Evolutionary conservation across 37 sponge, comb jelly and placozoan species (phyloP), one percentile per base, ranked within the genome.

Genomic region (Spongilla lacustris): DNA sequence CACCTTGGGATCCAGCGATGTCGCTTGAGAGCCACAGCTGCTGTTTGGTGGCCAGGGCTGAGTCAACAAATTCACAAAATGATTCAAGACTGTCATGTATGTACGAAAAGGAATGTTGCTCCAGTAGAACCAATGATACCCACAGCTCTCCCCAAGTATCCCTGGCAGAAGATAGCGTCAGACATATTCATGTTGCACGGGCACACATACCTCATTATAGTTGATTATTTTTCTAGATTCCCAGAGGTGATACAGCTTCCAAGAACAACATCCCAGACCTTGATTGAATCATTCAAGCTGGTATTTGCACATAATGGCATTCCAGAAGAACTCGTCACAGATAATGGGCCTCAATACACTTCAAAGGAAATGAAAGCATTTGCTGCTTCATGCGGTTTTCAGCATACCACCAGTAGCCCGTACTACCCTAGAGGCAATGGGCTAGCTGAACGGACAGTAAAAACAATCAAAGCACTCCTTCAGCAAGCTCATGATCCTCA

Each of bases 271-370:
- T 90, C 91, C 5, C 31, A 35, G 14, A 24, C 46, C 8, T 41
- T 90, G 29, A 90, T 90, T 32, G 14, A 5, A 25, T 49, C 36
- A 17, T 37, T 89, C 38, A 83, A 79, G 28, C 23, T 77, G 6
- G 26, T 84, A 27, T 90, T 90, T 35, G 46, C 85, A 22, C 33
- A 85, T 36, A 70, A 85, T 49, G 91, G 86, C n/a, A 85, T 91
- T 72, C 92, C 87, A 0, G 84, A 83, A 66, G 58, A 36, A 8
- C 68, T 90, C 28, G 25, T 76, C 8, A 90, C 83, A 46, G 86
- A 85, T 71, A 90, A 90, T 76, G 90, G 90, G 0, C 82, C 91
- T 36, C 91, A 90, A 32, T 90, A 48, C 69, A 67, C 73, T 25
- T 85, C 91, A 29, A 22, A 67, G 6, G 86, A 81, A 37, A 81